Percentiles rank a stretch among this genome's conserved stretches.
phyloP scores from a whole-genome alignment of 2,113 vertebrate species.

The Gnathonemus longibarbis region DNA sequence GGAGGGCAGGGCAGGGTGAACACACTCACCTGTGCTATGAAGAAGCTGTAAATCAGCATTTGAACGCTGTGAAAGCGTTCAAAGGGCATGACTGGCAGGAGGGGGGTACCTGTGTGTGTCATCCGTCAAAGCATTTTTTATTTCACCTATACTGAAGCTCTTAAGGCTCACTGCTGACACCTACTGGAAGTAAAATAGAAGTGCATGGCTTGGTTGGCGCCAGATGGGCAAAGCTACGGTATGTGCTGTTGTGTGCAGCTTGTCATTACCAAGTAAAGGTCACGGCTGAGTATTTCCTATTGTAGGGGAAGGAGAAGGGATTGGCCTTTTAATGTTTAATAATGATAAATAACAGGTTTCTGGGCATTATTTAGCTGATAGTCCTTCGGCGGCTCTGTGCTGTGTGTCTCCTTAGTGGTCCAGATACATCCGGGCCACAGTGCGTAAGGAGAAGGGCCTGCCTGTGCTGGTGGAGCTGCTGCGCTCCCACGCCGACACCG shows the following conservation, averaged over 20 bases:
- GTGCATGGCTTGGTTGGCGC: not conserved
- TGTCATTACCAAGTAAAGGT: slow-evolving; percentile 1
- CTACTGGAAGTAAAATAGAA: not conserved
- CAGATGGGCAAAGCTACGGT: not conserved
- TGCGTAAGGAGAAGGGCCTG: slow-evolving; percentile 90
- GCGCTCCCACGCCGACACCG: slow-evolving; percentile 64
- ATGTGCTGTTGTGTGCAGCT: not conserved
- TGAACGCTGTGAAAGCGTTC: not conserved
- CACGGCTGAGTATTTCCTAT: not conserved
- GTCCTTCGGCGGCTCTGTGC: not conserved
- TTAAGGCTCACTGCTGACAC: not conserved
- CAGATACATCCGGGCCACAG: slow-evolving; percentile 82
- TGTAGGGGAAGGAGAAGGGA: not conserved
- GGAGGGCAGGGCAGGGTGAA: not conserved
- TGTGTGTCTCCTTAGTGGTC: slow-evolving; percentile 71
- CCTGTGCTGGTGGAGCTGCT: slow-evolving; percentile 68
- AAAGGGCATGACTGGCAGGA: not conserved
- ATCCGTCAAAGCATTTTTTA: not conserved
- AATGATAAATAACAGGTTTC: slow-evolving; percentile 4
- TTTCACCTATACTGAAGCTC: not conserved
- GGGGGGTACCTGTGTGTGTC: not conserved
- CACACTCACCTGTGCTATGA: not conserved
- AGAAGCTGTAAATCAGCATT: not conserved
- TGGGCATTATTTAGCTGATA: not conserved
- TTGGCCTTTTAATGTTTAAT: not conserved